phyloP scores from a whole-genome alignment of 2,888 invertebrate genomes.

The Lochmaea crataegi region DNA sequence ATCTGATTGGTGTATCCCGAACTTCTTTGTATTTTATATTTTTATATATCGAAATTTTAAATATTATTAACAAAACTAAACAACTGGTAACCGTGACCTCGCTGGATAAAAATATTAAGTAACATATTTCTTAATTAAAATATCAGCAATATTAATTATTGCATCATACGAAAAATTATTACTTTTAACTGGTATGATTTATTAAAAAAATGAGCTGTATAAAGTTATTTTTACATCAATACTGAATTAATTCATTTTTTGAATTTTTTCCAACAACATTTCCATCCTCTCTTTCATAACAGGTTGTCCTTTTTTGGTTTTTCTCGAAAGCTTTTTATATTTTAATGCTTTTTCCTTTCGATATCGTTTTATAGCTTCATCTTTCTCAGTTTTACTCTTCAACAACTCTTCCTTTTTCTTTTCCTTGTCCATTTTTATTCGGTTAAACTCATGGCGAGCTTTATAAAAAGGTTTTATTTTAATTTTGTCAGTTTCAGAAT shows the following conservation, averaged over 20 bases:
- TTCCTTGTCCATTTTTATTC: slow-evolving; percentile 70
- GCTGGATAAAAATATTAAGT: not conserved
- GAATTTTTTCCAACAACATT: slow-evolving; percentile 81
- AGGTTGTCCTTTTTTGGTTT: slow-evolving; percentile 86
- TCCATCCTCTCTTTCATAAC: slow-evolving; percentile 86
- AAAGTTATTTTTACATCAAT: not conserved
- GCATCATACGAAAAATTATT: not conserved
- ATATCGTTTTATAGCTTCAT: slow-evolving; percentile 74
- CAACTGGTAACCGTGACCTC: not conserved
- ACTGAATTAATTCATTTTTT: slow-evolving; percentile 57
- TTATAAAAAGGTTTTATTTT: slow-evolving; percentile 61
- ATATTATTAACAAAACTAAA: not conserved
- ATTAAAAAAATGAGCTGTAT: not conserved
- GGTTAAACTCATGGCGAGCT: slow-evolving; percentile 69
- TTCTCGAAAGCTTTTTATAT: slow-evolving; percentile 79
- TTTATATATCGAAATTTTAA: not conserved
- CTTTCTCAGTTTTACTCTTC: slow-evolving; percentile 69
- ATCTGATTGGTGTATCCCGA: not conserved
- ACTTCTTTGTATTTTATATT: not conserved
- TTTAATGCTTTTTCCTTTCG: slow-evolving; percentile 77
- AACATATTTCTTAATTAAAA: not conserved
- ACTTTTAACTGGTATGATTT: not conserved
- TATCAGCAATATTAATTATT: not conserved
- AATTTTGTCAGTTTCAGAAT: not conserved
- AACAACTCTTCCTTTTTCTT: slow-evolving; percentile 66